Base-by-base conservation (phyloP, 2,113 vertebrate species). In the Scartelaos histophorus region DNA sequence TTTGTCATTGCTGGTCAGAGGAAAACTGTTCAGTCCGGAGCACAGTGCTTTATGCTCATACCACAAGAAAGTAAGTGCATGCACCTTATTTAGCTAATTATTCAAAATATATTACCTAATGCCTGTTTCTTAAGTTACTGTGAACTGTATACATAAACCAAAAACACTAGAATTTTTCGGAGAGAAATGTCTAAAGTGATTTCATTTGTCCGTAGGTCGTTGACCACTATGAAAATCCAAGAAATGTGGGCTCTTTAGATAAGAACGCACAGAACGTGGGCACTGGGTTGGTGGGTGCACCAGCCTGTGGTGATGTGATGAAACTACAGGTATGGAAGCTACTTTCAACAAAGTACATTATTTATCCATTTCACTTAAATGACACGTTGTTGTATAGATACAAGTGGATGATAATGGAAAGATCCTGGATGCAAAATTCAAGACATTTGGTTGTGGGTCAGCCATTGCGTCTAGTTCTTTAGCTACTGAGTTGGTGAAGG, bases 281-380 rank as follows among this genome's bases (percentile, higher is more conserved):
- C 62, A 99, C 97, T 0, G 97, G 97, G 17, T 84, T 99, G 88
- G 97, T 99, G 73, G 97, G 97, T 0, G 97, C 97, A 3, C 97
- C 97, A 0, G 97, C 97, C 3, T 99, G 97, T 25, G 97, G 97
- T 0, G 97, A 99, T 25, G 97, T 99, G 7, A 99, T 99, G 97
- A 98, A 97, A 79, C 88, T 98, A 19, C 97, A 99, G 85, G 90
- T 90, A 49, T 64, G 49, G 51, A n/a, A 29, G 61, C 34, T 51
- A 51, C 15, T 25, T 15, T 58, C 10, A 45, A 70, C 65, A 12
- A 1, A 22, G 19, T 34, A 6, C 19, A 51, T 29, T 43, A 43
- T 43, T 43, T 54, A 54, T 54, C 49, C 3, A 7, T 53, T n/a
- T 9, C 21, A 24, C 43, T 66, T 46, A 0, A 38, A 64, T 64